Evolutionary conservation across 2,113 vertebrate genomes (phyloP).

Genomic region (Cathartes aura): DNA sequence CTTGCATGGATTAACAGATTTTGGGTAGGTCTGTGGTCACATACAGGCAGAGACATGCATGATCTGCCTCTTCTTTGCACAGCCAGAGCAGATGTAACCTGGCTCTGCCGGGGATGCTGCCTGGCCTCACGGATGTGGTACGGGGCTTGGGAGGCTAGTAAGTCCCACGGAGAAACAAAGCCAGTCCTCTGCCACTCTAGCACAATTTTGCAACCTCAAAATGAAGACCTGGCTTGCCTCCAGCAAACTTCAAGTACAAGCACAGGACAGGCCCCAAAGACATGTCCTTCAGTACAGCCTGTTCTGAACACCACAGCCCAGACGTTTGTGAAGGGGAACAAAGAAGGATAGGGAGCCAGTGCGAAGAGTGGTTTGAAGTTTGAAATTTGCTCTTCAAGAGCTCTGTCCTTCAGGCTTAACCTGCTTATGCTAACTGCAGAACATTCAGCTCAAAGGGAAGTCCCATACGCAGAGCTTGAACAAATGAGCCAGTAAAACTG

Average conservation of each 20-base stretch:
- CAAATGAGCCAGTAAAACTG: not conserved
- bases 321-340: not conserved
- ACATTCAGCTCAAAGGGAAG: not conserved
- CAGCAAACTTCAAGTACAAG: constrained; percentile 10
- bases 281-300: constrained; percentile 9
- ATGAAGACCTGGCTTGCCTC: not conserved
- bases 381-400: not conserved
- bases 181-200: not conserved
- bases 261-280: constrained; percentile 20
- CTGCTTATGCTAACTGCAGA: not conserved
- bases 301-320: not conserved
- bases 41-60: not conserved
- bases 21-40: not conserved
- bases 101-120: not conserved
- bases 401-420: not conserved
- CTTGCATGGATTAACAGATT: not conserved
- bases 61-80: not conserved
- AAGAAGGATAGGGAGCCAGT: not conserved
- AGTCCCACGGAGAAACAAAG: not conserved
- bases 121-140: not conserved
- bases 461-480: not conserved
- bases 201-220: constrained; percentile 10
- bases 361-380: not conserved
- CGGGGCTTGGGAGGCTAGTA: not conserved
- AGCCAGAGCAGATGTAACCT: not conserved